Percentiles rank a stretch among this genome's conserved stretches.
These are phyloP conservation scores for Calyptommatus sinebrachiatus DNA, from an alignment of 2,113 vertebrate genomes.

Conservation along the genomic window DNA sequence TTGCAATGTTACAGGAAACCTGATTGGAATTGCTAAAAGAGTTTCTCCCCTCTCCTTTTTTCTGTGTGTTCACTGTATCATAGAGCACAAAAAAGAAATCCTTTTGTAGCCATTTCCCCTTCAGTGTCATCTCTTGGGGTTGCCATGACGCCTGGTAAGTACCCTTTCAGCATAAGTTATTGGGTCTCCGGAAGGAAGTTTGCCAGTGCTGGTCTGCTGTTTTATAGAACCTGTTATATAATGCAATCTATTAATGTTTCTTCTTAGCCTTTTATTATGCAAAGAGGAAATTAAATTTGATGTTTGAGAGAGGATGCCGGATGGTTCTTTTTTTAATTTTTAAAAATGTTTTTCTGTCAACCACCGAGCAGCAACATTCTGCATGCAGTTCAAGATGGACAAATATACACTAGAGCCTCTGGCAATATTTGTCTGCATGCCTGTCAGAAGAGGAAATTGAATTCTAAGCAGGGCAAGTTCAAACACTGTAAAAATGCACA, in stretches of 20 bases:
- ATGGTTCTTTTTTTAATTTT: constrained; percentile 65
- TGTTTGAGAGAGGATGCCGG: constrained; percentile 78
- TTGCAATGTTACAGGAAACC: constrained; percentile 65
- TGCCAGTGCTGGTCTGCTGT: constrained; percentile 74
- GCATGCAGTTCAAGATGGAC: constrained; percentile 63
- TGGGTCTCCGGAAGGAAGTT: constrained; percentile 85
- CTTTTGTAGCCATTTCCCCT: constrained; percentile 74
- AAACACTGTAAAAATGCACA: constrained; percentile 54
- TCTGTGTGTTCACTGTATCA: constrained; percentile 72
- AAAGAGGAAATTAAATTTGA: constrained; percentile 88
- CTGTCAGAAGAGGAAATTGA: constrained; percentile 62
- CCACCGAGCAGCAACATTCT: constrained; percentile 70
- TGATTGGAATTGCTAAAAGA: constrained; percentile 75
- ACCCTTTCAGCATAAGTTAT: constrained; percentile 79
- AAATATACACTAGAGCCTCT: constrained; percentile 57
- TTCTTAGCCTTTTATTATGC: constrained; percentile 81
- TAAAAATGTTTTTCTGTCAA: constrained; percentile 55
- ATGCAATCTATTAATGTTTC: constrained; percentile 81
- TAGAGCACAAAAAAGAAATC: constrained; percentile 74
- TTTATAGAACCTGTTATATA: constrained; percentile 82
- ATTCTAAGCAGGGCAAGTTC: constrained; percentile 61
- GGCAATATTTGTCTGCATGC: constrained; percentile 55
- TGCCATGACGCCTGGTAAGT: constrained; percentile 73
- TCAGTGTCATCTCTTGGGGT: constrained; percentile 82
- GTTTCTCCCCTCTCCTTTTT: constrained; percentile 44